These are phyloP conservation scores for Meloe dianella DNA, from an alignment of 2,888 invertebrate species.

Conservation along the genomic window DNA sequence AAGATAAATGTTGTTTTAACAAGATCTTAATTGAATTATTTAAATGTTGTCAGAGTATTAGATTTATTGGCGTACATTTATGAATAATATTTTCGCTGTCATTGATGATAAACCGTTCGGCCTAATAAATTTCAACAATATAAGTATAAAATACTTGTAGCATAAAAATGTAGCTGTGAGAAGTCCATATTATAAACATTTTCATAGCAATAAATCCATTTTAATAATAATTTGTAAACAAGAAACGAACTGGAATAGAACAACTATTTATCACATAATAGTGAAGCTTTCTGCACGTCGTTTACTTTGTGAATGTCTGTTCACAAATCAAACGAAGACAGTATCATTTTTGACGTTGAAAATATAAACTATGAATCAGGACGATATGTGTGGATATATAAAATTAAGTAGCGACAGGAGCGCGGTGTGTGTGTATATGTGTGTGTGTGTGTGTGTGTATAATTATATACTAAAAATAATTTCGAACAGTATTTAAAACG, in stretches of 20 bases:
- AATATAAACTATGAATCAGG: constrained; percentile 43
- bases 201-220: constrained; percentile 51
- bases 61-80: constrained; percentile 25
- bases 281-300: constrained; percentile 60
- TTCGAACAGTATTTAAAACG: constrained; percentile 33
- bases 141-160: background rate
- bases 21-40: constrained; percentile 26
- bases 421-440: constrained; percentile 43
- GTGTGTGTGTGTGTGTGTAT: background rate
- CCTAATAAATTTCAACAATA: constrained; percentile 22
- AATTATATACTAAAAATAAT: constrained; percentile 45
- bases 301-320: constrained; percentile 63
- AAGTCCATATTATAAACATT: constrained; percentile 31
- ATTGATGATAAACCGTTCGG: constrained; percentile 18
- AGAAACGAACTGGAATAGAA: constrained; percentile 54
- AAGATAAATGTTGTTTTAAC: constrained; percentile 22
- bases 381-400: constrained; percentile 36
- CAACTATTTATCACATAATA: constrained; percentile 47
- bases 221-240: constrained; percentile 57
- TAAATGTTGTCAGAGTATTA: constrained; percentile 11
- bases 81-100: constrained; percentile 16
- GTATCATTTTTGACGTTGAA: constrained; percentile 52
- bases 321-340: constrained; percentile 63
- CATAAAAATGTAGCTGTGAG: constrained; percentile 17
- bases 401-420: constrained; percentile 54